phyloP scores from a whole-genome alignment of 2,797 vertebrate species.

The Epinephelus coioides region DNA sequence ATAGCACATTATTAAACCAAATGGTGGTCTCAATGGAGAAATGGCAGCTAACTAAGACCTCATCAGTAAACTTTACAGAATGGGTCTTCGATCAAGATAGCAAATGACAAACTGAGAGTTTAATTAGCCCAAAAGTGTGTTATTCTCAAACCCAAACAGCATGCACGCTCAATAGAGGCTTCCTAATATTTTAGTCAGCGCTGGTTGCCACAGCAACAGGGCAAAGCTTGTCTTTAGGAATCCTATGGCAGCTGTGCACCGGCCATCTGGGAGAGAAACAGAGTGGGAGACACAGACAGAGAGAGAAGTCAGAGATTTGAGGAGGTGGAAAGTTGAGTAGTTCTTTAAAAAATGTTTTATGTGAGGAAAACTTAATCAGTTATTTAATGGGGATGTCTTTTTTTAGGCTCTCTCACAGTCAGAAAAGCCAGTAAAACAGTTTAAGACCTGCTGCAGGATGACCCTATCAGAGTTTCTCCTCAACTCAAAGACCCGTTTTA shows the following conservation, averaged over 20 bases:
- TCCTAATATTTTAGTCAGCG: constrained; percentile 43
- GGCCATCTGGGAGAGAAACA: constrained; percentile 28
- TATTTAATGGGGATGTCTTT: not conserved
- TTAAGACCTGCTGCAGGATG: not conserved
- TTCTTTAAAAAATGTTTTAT: not conserved
- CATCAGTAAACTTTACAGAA: not conserved
- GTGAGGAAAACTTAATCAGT: not conserved
- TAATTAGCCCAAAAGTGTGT: not conserved
- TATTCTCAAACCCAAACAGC: constrained; percentile 1
- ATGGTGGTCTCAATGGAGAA: not conserved
- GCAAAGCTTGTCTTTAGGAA: constrained; percentile 52
- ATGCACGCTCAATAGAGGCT: not conserved
- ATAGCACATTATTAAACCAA: not conserved
- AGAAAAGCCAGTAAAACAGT: not conserved
- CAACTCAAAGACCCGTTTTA: not conserved
- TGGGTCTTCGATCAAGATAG: not conserved
- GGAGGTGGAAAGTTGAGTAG: constrained; percentile 24
- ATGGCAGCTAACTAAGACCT: not conserved
- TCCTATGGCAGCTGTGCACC: constrained; percentile 45
- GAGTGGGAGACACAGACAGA: constrained; percentile 32
- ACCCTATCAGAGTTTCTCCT: not conserved
- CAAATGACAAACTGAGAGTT: not conserved
- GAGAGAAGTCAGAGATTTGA: constrained; percentile 24
- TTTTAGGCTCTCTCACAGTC: not conserved
- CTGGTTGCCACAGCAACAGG: constrained; percentile 72